These are phyloP conservation scores for Pammene fasciana DNA, from an alignment of 2,888 invertebrate genomes.

Conservation along the genomic window DNA sequence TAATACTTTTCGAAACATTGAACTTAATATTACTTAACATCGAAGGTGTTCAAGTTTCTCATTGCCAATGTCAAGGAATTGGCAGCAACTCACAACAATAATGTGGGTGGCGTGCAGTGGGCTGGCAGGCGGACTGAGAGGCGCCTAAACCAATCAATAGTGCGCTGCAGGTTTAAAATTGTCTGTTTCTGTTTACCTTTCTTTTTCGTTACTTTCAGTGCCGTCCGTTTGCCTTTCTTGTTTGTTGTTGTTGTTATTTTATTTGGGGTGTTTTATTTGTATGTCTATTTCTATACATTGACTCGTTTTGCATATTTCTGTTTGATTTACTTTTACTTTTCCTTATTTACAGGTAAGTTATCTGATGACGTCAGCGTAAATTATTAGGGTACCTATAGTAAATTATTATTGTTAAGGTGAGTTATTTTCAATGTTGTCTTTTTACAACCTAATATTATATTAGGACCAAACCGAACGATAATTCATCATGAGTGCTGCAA, in stretches of 20 bases:
- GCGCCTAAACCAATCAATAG: conserved; percentile 46
- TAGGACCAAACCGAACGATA: conserved; percentile 56
- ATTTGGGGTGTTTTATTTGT: not conserved
- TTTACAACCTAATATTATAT: conserved; percentile 2
- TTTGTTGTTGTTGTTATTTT: not conserved
- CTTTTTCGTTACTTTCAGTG: conserved; percentile 22
- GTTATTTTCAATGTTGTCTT: not conserved
- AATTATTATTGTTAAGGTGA: not conserved
- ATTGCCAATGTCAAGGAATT: conserved; percentile 45
- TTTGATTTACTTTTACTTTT: conserved; percentile 6
- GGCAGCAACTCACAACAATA: conserved; percentile 40
- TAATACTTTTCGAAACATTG: not conserved
- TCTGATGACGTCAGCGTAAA: not conserved
- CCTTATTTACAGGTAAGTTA: conserved; percentile 41
- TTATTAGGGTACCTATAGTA: not conserved
- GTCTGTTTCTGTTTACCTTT: conserved; percentile 39
- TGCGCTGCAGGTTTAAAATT: conserved; percentile 43
- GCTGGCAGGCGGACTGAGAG: conserved; percentile 41
- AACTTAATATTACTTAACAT: conserved; percentile 12
- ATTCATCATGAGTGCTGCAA: conserved; percentile 62
- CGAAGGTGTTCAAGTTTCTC: conserved; percentile 20
- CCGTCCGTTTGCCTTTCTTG: not conserved
- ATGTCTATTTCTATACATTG: not conserved
- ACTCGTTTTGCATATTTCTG: not conserved
- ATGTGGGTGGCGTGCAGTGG: conserved; percentile 40